phyloP scores from a whole-genome alignment of 2,113 vertebrate species.

The Phylloscopus trochiloides region DNA sequence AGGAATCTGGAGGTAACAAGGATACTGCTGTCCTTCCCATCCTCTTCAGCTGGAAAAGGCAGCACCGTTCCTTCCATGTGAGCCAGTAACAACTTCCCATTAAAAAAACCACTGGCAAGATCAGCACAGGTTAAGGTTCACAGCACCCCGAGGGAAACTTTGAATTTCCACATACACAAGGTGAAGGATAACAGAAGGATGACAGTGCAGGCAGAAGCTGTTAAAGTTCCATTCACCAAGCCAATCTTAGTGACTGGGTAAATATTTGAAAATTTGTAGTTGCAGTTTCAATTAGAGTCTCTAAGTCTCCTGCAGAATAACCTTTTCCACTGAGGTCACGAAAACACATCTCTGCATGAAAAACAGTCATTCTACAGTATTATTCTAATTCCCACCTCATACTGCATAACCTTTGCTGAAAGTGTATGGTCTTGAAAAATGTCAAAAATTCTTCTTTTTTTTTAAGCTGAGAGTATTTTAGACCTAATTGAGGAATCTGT shows the following conservation, averaged over 20 bases:
- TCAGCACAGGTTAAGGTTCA: neutral
- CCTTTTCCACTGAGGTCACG: neutral
- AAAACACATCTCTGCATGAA: neutral
- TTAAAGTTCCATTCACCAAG: neutral
- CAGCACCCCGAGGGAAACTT: neutral
- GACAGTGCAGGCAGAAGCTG: neutral
- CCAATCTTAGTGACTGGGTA: neutral
- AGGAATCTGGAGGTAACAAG: constrained; percentile 25
- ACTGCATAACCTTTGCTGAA: neutral
- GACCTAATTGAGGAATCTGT: neutral
- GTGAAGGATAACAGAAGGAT: neutral
- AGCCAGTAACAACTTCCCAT: neutral
- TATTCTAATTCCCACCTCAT: neutral
- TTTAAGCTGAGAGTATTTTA: neutral
- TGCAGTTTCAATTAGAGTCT: neutral
- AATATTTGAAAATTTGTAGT: neutral
- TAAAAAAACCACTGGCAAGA: neutral
- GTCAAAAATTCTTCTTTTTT: neutral
- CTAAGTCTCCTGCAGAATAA: neutral
- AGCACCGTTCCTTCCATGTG: neutral
- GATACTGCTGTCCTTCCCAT: neutral
- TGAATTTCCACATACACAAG: neutral
- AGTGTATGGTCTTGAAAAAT: neutral
- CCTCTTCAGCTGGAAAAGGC: neutral
- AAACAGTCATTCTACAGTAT: neutral